phyloP scores from a whole-genome alignment of 2,113 vertebrate genomes.

The Chlorodrepanis virens region DNA sequence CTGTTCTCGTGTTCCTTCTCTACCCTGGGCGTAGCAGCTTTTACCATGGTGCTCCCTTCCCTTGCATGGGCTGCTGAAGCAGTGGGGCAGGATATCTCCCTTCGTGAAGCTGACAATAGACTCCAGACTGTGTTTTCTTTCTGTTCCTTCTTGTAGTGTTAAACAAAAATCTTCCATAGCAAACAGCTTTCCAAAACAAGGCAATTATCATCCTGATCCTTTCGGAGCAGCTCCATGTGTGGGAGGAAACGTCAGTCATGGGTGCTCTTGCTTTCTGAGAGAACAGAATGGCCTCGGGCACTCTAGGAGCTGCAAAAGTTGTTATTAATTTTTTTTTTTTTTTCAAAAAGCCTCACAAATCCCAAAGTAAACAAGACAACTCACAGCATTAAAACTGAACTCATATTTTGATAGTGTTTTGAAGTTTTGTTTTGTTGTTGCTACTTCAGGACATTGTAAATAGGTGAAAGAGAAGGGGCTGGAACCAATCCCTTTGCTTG shows the following conservation, averaged over 20 bases:
- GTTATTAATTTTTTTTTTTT: not conserved
- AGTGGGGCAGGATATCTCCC: not conserved
- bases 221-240: not conserved
- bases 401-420: not conserved
- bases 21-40: not conserved
- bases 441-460: not conserved
- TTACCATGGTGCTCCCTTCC: not conserved
- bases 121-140: not conserved
- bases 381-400: not conserved
- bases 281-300: not conserved
- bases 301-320: not conserved
- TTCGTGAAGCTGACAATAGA: not conserved
- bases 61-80: not conserved
- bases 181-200: conserved; percentile 20
- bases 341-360: not conserved
- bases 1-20: not conserved
- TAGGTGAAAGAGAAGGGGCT: not conserved
- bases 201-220: not conserved
- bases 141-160: not conserved
- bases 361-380: not conserved
- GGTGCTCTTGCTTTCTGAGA: not conserved
- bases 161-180: not conserved
- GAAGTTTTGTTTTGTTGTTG: not conserved
- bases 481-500: not conserved
- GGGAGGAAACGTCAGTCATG: not conserved